These are phyloP conservation scores for Lamprotornis superbus DNA, from an alignment of 2,113 vertebrate species.

Conservation along the genomic window DNA sequence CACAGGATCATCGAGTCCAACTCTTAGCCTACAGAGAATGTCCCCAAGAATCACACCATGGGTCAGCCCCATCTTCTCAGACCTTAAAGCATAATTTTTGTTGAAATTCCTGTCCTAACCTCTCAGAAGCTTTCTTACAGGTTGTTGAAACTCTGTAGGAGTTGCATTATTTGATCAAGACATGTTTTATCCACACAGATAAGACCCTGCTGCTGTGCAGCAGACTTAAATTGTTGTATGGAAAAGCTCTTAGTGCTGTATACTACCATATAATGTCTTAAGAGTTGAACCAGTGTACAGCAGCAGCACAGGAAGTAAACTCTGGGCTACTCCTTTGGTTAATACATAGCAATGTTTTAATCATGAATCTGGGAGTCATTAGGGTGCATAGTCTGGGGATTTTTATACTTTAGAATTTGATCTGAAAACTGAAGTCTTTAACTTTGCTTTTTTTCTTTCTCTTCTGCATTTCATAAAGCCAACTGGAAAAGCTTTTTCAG, in stretches of 20 bases:
- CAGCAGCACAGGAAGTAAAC: not conserved
- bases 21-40: not conserved
- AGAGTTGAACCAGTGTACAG: not conserved
- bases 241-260: not conserved
- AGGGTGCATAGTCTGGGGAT: not conserved
- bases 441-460: not conserved
- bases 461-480: slow-evolving; percentile 66
- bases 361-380: not conserved
- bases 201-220: not conserved
- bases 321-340: not conserved
- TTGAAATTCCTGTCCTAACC: not conserved
- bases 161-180: not conserved
- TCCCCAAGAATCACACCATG: not conserved
- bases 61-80: not conserved
- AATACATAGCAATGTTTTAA: not conserved
- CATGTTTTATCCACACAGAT: not conserved
- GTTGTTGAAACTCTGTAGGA: not conserved
- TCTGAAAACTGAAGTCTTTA: slow-evolving; percentile 6
- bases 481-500: slow-evolving; percentile 56
- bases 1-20: accelerated
- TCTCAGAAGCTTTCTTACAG: not conserved
- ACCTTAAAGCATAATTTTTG: not conserved
- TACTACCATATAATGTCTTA: not conserved
- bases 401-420: not conserved
- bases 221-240: not conserved